phyloP scores from a whole-genome alignment of 1,140 invertebrate genomes.

The Linepithema humile region DNA sequence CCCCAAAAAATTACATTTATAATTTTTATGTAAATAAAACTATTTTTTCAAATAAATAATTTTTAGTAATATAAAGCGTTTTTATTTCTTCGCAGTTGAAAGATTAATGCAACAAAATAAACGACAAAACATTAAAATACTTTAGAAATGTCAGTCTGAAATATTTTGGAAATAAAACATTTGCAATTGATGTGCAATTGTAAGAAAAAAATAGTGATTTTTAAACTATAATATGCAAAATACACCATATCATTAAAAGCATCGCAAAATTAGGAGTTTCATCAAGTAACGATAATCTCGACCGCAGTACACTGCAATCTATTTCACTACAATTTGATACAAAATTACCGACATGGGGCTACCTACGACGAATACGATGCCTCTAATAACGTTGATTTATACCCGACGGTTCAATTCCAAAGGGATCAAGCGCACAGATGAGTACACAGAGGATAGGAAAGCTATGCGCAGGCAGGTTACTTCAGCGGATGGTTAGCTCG shows the following conservation, averaged over 20 bases:
- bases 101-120: not conserved
- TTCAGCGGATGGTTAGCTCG: constrained; percentile 81
- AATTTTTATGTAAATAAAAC: too few relatives aligned
- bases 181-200: not conserved
- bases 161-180: not conserved
- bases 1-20: too few relatives aligned
- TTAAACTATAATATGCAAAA: not conserved
- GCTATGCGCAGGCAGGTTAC: constrained; percentile 74
- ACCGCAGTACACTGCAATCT: constrained; percentile 60
- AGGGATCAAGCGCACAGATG: constrained; percentile 67
- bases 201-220: not conserved
- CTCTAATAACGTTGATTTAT: constrained; percentile 84
- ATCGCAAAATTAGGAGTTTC: constrained; percentile 38
- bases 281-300: constrained; percentile 15
- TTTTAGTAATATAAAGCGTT: too few relatives aligned
- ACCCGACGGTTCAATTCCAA: constrained; percentile 78
- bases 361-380: constrained; percentile 80
- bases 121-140: not conserved
- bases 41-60: too few relatives aligned
- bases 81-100: too few relatives aligned
- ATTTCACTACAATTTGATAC: constrained; percentile 83
- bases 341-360: constrained; percentile 80
- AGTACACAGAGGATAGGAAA: constrained; percentile 74
- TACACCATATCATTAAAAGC: constrained; percentile 14
- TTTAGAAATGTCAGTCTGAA: not conserved